These are phyloP conservation scores for Alosa alosa DNA, from an alignment of 2,113 vertebrate genomes.

Conservation along the genomic window DNA sequence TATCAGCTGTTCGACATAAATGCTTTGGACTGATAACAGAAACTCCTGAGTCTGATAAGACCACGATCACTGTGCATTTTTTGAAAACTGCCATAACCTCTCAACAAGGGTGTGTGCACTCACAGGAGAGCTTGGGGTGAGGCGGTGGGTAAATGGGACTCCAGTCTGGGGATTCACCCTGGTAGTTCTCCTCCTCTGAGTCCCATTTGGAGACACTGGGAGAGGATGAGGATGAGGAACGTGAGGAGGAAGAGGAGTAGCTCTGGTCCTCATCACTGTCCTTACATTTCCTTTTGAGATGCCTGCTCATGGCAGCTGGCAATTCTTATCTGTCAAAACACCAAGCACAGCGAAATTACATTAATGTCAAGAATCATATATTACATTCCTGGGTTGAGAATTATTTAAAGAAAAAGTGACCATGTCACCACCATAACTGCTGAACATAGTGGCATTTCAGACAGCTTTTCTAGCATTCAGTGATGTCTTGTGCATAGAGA, in stretches of 20 bases:
- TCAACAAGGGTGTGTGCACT: background rate
- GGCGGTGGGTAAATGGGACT: conserved; percentile 50
- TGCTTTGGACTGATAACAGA: conserved; percentile 62
- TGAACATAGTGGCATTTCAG: background rate
- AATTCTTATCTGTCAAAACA: background rate
- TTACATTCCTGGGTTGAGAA: background rate
- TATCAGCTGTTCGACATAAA: conserved; percentile 45
- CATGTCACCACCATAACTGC: background rate
- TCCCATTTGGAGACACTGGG: conserved; percentile 75
- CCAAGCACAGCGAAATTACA: background rate
- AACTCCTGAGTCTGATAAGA: conserved; percentile 46
- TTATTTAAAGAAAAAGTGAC: background rate
- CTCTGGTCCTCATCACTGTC: conserved; percentile 77
- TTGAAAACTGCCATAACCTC: background rate
- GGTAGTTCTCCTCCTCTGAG: conserved; percentile 71
- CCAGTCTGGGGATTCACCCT: conserved; percentile 48
- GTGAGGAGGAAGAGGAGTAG: conserved; percentile 75
- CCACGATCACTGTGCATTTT: conserved; percentile 5
- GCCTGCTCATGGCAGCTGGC: conserved; percentile 75
- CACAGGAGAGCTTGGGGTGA: conserved; percentile 57
- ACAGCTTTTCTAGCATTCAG: background rate
- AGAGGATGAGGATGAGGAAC: conserved; percentile 72
- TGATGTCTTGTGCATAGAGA: background rate
- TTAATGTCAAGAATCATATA: background rate
- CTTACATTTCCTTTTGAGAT: conserved; percentile 86